Conservation (phyloP, 2,888 invertebrate genomes). For the Synergus gifuensis region DNA sequence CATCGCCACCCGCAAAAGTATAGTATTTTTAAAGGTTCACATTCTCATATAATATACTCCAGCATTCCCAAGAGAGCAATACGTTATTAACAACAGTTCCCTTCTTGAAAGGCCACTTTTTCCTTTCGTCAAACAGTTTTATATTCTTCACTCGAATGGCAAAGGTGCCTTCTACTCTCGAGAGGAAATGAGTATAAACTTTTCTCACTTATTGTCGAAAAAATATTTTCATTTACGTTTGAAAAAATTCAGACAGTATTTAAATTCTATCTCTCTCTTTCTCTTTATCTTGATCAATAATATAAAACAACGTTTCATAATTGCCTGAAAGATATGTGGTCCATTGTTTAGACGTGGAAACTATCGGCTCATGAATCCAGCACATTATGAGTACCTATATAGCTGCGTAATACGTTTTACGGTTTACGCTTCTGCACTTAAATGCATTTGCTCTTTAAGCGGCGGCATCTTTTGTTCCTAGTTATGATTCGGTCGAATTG, state of each 20-base stretch:
- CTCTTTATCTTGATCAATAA: not conserved
- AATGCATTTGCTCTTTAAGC: conserved; percentile 41
- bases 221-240: not conserved
- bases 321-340: conserved; percentile 28
- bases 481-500: conserved; percentile 28
- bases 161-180: conserved; percentile 3
- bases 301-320: conserved; percentile 3
- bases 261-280: too few relatives aligned
- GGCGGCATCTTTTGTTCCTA: conserved; percentile 40
- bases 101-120: conserved; percentile 10
- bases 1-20: conserved; percentile 36
- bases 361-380: conserved; percentile 31
- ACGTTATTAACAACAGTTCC: conserved; percentile 35
- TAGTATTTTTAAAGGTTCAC: conserved; percentile 21
- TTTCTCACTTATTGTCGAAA: not conserved
- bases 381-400: conserved; percentile 17
- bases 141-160: conserved; percentile 20
- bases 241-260: not conserved
- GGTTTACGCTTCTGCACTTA: conserved; percentile 29
- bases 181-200: conserved; percentile 3
- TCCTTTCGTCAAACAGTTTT: conserved; percentile 40
- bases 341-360: conserved; percentile 17
- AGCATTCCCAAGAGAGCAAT: conserved; percentile 19
- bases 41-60: conserved; percentile 14
- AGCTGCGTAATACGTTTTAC: conserved; percentile 33